Base-by-base conservation (phyloP, 2,888 invertebrate genomes). In the Andrena bicolor region DNA sequence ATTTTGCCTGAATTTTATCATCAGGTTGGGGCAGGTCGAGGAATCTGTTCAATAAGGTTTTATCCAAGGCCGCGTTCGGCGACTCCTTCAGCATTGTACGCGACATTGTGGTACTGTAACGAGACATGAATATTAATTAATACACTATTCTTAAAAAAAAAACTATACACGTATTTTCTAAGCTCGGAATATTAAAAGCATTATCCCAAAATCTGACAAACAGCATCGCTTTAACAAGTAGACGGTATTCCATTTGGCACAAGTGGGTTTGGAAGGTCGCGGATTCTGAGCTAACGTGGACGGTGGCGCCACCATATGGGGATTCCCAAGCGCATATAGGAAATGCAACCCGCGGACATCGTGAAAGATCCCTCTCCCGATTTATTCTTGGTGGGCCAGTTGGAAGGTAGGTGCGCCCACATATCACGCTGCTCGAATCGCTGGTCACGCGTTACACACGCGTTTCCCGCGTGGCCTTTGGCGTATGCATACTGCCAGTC, bases 61-160 rank as follows among this genome's bases (percentile, higher is more conserved):
- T 98, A 90, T 97, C 97, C 76, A 98, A 94, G 86, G 96, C 96
- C 88, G 97, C 97, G 94, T 98, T 98, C 53, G 98, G 98, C 87
- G 98, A 98, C 92, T 97, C 95, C 89, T 95, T 95, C 90, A 96
- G 94, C 90, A 92, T 91, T n/a, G 90, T 80, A 51, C 93, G 90
- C 63, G 92, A 93, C 92, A 92, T 93, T 23, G 88, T 91, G 82
- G 88, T 90, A 82, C 93, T 93, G 85, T n/a, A 89, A 90, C 30
- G 69, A 16, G 26, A 79, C 32, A 32, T 30, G 49, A 65, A n/a
- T 35, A 16, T 28, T 60, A 51, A 56, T 13, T 35, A 28, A 16
- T 28, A 26, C 65, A n/a, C 20, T 51, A 7, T 51, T 51, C 2
- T 20, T 7, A n/a, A 20, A 20, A 5, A 5, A 49, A n/a, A n/a